These are phyloP conservation scores for Phrynocephalus versicolor DNA, from an alignment of 2,113 vertebrate species.

Conservation along the genomic window DNA sequence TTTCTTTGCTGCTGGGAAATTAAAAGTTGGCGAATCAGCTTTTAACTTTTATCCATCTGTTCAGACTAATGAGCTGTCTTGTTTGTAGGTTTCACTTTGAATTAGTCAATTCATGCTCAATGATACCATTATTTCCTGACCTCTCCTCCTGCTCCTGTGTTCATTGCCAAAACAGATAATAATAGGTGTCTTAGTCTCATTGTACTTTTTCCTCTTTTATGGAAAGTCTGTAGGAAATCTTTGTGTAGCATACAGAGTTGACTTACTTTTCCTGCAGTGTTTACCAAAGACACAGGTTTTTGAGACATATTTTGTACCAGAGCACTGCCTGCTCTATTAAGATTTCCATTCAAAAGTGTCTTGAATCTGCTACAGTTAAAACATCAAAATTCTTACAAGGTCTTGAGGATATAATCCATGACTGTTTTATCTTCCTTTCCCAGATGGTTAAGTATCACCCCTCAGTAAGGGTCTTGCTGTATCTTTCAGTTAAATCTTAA, in stretches of 20 bases:
- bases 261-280: conserved; percentile 33
- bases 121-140: conserved; percentile 72
- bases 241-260: conserved; percentile 41
- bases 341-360: conserved; percentile 5
- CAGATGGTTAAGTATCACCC: neutral
- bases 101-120: conserved; percentile 76
- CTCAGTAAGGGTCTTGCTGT: neutral
- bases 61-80: conserved; percentile 83
- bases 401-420: neutral
- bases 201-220: conserved; percentile 52
- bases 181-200: conserved; percentile 66
- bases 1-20: conserved; percentile 83
- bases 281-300: conserved; percentile 20
- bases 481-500: neutral
- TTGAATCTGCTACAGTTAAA: conserved; percentile 9
- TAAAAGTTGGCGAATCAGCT: conserved; percentile 86
- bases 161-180: conserved; percentile 66
- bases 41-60: conserved; percentile 91
- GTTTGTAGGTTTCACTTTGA: conserved; percentile 78
- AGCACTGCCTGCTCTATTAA: conserved; percentile 3
- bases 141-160: conserved; percentile 65
- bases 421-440: neutral
- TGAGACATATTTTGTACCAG: neutral
- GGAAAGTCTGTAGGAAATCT: conserved; percentile 40
- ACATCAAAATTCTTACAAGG: neutral